A percentile compares a stretch with the other conserved stretches of the same genome.
These are phyloP conservation scores for Pocota personata DNA, from an alignment of 2,888 invertebrate species.

Conservation along the genomic window DNA sequence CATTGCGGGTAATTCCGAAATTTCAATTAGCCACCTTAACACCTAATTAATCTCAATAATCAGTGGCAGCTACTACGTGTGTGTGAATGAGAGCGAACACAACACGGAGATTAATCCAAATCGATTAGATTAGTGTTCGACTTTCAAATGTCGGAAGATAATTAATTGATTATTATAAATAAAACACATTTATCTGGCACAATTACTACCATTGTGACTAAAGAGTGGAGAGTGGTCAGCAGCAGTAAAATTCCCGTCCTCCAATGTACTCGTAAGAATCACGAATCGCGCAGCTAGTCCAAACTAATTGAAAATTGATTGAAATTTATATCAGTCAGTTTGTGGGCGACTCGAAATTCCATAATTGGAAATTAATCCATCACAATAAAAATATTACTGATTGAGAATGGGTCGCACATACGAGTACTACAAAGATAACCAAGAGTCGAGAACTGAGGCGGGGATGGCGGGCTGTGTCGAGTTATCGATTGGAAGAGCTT, in stretches of 20 bases:
- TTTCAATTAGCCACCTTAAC: constrained; percentile 60
- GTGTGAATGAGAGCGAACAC: constrained; percentile 15
- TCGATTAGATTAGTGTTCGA: constrained; percentile 57
- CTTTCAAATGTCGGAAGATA: constrained; percentile 50
- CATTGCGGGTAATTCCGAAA: constrained; percentile 45
- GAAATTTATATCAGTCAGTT: constrained; percentile 58
- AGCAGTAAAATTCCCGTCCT: background rate
- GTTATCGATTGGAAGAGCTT: constrained; percentile 49
- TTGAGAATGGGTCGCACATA: constrained; percentile 64
- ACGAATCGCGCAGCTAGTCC: background rate
- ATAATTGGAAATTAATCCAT: constrained; percentile 82
- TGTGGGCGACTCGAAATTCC: constrained; percentile 54
- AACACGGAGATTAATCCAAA: constrained; percentile 41
- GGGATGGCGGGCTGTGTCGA: background rate
- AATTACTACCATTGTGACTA: constrained; percentile 21
- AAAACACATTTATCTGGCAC: constrained; percentile 32
- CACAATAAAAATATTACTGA: constrained; percentile 78
- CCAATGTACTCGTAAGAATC: background rate
- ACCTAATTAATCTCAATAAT: constrained; percentile 70
- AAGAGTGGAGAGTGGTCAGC: background rate
- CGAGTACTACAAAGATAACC: constrained; percentile 40
- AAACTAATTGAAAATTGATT: constrained; percentile 71
- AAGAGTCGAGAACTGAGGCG: background rate
- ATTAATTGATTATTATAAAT: constrained; percentile 62
- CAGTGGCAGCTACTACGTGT: constrained; percentile 29